Conservation (phyloP, 2,113 vertebrate species). For the Nettapus auritus region DNA sequence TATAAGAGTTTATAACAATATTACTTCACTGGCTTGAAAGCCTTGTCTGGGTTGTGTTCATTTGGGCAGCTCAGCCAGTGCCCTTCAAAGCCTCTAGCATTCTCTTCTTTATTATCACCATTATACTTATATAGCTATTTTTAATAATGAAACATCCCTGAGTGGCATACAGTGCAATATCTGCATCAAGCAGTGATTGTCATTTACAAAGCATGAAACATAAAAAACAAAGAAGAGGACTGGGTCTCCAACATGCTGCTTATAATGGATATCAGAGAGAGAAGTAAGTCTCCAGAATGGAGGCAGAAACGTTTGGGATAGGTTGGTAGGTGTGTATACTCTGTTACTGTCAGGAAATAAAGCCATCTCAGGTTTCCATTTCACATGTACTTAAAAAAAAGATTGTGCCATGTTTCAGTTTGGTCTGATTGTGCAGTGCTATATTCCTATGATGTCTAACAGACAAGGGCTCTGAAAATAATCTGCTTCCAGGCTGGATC, state of each 20-base stretch:
- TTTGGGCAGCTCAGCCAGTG: slow-evolving; percentile 54
- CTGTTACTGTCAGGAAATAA: not conserved
- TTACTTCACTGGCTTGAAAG: slow-evolving; percentile 81
- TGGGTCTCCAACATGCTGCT: not conserved
- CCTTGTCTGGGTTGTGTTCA: slow-evolving; percentile 88
- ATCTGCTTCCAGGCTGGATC: not conserved
- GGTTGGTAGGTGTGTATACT: not conserved
- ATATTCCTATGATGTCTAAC: not conserved
- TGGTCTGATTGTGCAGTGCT: not conserved
- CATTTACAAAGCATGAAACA: slow-evolving; percentile 75
- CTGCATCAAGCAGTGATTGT: slow-evolving; percentile 88
- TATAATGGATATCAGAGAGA: not conserved
- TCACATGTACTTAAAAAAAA: not conserved
- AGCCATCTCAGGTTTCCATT: slow-evolving; percentile 27
- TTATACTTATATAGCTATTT: slow-evolving; percentile 71
- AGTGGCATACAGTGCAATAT: slow-evolving; percentile 84
- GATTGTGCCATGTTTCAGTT: not conserved
- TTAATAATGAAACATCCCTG: slow-evolving; percentile 84
- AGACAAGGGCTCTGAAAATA: not conserved
- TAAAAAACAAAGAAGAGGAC: slow-evolving; percentile 28
- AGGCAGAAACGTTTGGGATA: slow-evolving; percentile 37
- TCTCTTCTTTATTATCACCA: slow-evolving; percentile 70
- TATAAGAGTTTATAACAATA: slow-evolving; percentile 49
- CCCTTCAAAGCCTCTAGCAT: slow-evolving; percentile 72
- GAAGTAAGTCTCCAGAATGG: not conserved